These are phyloP conservation scores for Channa argus DNA, from an alignment of 2,113 vertebrate species.

Conservation along the genomic window DNA sequence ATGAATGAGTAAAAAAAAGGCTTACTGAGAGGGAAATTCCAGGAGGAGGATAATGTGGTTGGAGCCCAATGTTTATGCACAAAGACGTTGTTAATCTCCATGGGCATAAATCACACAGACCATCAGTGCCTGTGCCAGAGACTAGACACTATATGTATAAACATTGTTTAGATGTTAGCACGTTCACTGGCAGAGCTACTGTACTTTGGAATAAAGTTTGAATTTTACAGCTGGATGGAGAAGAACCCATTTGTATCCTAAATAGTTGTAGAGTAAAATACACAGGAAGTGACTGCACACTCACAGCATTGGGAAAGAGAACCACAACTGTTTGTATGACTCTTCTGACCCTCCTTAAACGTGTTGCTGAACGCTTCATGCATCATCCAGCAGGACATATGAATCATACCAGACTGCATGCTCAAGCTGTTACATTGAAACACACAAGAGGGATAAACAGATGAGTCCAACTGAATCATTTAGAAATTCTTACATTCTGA, in stretches of 20 bases:
- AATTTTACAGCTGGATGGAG: background rate
- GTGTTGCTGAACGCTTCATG: slow-evolving; percentile 17
- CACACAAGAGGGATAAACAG: background rate
- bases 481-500: background rate
- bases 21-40: slow-evolving; percentile 52
- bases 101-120: slow-evolving; percentile 37
- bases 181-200: slow-evolving; percentile 5
- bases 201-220: slow-evolving; percentile 16
- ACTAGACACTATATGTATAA: background rate
- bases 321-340: slow-evolving; percentile 34
- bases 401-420: slow-evolving; percentile 49
- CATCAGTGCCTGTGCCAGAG: slow-evolving; percentile 19
- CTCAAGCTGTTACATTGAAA: slow-evolving; percentile 26
- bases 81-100: slow-evolving; percentile 30
- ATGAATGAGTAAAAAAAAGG: slow-evolving; percentile 29
- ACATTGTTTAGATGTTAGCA: slow-evolving; percentile 28
- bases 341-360: slow-evolving; percentile 4
- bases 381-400: slow-evolving; percentile 43
- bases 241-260: background rate
- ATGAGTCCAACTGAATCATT: background rate
- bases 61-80: slow-evolving; percentile 28
- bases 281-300: slow-evolving; percentile 72
- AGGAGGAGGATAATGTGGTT: slow-evolving; percentile 25
- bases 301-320: slow-evolving; percentile 21
- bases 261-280: slow-evolving; percentile 13